phyloP scores from a whole-genome alignment of 2,113 vertebrate genomes.

The Rhinopomastus cyanomelas region DNA sequence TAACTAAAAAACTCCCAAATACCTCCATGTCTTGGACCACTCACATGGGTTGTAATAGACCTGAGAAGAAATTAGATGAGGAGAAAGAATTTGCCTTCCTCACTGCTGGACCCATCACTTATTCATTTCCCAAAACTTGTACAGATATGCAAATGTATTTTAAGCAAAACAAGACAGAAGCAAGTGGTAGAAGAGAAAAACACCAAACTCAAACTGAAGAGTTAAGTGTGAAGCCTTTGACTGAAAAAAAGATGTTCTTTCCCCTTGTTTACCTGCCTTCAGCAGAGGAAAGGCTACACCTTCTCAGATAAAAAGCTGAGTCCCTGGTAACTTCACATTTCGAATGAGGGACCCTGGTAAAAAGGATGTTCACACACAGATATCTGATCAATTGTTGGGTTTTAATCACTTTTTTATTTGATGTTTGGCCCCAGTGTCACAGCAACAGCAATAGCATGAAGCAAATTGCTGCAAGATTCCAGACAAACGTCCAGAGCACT shows the following conservation, averaged over 20 bases:
- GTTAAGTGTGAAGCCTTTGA: background rate
- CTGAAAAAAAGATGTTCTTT: background rate
- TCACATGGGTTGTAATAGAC: background rate
- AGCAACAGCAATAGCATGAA: background rate
- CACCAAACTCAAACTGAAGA: background rate
- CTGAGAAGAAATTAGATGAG: background rate
- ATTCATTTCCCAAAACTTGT: background rate
- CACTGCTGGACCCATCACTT: background rate
- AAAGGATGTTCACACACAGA: background rate
- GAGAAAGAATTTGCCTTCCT: background rate
- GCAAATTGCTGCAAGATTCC: background rate
- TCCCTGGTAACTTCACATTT: background rate
- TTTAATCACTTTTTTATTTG: background rate
- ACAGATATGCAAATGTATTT: background rate
- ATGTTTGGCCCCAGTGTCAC: background rate
- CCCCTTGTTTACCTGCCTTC: background rate
- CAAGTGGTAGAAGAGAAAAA: background rate
- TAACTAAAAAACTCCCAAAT: background rate
- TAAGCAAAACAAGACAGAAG: background rate
- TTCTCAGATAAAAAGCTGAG: background rate
- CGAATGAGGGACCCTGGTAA: background rate
- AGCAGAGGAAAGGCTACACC: background rate
- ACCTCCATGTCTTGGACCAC: background rate
- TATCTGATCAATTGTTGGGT: background rate
- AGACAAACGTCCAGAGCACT: background rate